Evolutionary conservation across 64 coral and sea anemone genomes (phyloP), one percentile per base, ranked within the genome.

Genomic region (Trachythela sp.): DNA sequence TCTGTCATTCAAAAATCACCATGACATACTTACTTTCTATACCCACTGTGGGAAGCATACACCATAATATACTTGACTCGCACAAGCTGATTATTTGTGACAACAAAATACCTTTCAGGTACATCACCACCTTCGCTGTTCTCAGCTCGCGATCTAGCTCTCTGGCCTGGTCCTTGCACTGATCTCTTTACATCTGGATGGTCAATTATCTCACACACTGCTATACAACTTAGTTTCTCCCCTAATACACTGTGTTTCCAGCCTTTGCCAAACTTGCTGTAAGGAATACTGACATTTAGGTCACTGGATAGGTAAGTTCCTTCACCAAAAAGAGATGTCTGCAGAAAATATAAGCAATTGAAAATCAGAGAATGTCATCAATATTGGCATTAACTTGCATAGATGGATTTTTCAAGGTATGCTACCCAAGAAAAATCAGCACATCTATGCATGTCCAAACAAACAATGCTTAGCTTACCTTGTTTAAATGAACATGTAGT

Each of bases 271-370:
- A 89, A 99, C 15, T 89, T 87, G 85, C 93, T 99, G 85, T 99
- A 99, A 2, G 85, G 84, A 45, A 99, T 95, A 31, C 90, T 95
- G 38, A 99, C 93, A 85, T 92, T 92, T 32, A 92, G 70, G 54
- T 99, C 96, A 88, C 96, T 99, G 32, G 96, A 99, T 27, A 99
- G 52, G 35, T 99, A 99, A 0, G 93, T 99, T 17, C 96, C 96
- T 84, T 99, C 96, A 38, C 96, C 96, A 93, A 99, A 99, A 3
- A 99, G 92, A 26, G 96, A 99, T 54, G 92, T 99, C 96, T 99
- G 72, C 30, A 87, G 4, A 71, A 80, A 42, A 86, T 10, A 39
- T 32, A 75, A 42, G 29, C 18, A n/a, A n/a, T 54, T 0, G 36
- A 67, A 90, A 18, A 26, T n/a, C 20, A 64, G 24, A 24, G 5